Conservation (phyloP, 2,797 vertebrate genomes). For the Myioborus melanocephalus region DNA sequence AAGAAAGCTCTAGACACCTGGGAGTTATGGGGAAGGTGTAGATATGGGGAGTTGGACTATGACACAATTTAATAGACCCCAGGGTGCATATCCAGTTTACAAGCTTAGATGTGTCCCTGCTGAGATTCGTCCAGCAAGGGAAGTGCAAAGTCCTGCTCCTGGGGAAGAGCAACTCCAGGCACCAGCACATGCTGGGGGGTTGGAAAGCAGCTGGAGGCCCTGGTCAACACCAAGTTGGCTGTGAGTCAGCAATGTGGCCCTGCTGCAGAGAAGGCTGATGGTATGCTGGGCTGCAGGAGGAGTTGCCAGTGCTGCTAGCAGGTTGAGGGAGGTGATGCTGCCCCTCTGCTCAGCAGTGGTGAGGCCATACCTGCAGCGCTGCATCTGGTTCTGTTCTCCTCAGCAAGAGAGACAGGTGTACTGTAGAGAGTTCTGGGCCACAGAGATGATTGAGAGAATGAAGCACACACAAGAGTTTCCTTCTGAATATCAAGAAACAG, state of each 20-base stretch:
- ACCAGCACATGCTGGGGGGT: neutral
- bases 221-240: neutral
- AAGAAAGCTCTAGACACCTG: neutral
- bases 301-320: neutral
- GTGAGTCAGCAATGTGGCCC: neutral
- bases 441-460: neutral
- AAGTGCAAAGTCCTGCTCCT: neutral
- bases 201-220: neutral
- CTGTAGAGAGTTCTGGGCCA: neutral
- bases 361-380: neutral
- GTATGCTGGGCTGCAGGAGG: neutral
- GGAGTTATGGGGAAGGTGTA: neutral
- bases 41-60: neutral
- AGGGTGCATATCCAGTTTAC: neutral
- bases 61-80: neutral
- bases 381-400: neutral
- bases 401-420: neutral
- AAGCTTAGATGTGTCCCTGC: accelerated
- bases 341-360: accelerated
- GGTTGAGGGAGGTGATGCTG: neutral
- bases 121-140: neutral
- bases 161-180: neutral
- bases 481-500: neutral
- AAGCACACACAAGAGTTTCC: neutral
- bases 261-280: neutral